A percentile compares a stretch with the other conserved stretches of the same genome.
These are phyloP conservation scores for Tridacna crocea DNA, from an alignment of 2,888 invertebrate genomes.

Conservation along the genomic window DNA sequence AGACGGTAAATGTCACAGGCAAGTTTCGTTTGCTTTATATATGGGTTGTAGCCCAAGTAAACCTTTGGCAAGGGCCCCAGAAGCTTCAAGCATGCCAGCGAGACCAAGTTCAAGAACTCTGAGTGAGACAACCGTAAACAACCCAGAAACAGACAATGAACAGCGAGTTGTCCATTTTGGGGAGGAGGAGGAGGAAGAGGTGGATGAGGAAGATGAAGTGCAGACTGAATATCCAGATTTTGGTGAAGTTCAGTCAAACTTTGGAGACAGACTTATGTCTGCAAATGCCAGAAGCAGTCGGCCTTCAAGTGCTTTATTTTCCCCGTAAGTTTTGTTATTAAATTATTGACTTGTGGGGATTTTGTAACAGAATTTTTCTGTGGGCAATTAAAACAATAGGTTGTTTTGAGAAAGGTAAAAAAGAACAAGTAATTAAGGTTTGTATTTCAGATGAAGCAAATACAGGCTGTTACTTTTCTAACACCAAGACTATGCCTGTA, in stretches of 20 bases:
- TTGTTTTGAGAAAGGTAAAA: no score
- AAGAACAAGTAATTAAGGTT: no score
- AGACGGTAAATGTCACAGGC: neutral
- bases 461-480: no score
- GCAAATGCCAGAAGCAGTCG: conserved; percentile 13
- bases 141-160: conserved; percentile 15
- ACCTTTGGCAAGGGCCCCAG: neutral
- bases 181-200: neutral
- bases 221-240: conserved; percentile 22
- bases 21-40: neutral
- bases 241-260: conserved; percentile 17
- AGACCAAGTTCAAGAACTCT: neutral
- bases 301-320: conserved; percentile 13
- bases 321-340: conserved; percentile 8
- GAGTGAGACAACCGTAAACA: neutral
- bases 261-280: conserved; percentile 18
- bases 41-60: conserved; percentile 14
- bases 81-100: neutral
- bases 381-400: no score
- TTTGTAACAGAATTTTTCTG: no score
- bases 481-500: no score
- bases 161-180: conserved; percentile 8
- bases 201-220: conserved; percentile 10
- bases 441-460: no score
- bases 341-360: no score